A percentile compares a stretch with the other conserved stretches of the same genome.
These are phyloP conservation scores for Tethea ocularis DNA, from an alignment of 2,888 invertebrate species.

Conservation along the genomic window DNA sequence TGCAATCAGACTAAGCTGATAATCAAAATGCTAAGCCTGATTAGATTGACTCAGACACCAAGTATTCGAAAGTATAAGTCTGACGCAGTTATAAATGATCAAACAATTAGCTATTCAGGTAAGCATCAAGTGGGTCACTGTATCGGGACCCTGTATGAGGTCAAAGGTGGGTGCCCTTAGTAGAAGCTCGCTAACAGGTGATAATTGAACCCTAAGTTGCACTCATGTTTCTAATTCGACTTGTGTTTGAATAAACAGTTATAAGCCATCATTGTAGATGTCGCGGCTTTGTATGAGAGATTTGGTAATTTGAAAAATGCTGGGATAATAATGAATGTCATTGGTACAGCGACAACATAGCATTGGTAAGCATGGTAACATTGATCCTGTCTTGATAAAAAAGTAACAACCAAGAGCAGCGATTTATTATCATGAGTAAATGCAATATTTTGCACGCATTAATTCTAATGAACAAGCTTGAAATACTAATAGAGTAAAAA, in stretches of 20 bases:
- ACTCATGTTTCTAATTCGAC: slow-evolving; percentile 65
- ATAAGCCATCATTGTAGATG: slow-evolving; percentile 39
- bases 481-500: no score
- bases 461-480: neutral
- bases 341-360: no score
- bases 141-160: slow-evolving; percentile 55
- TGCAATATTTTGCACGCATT: neutral
- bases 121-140: slow-evolving; percentile 52
- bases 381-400: neutral
- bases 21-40: neutral
- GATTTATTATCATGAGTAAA: neutral
- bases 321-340: neutral
- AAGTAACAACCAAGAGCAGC: neutral
- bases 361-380: no score
- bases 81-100: slow-evolving; percentile 2
- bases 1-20: neutral
- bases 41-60: slow-evolving; percentile 1
- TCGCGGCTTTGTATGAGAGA: slow-evolving; percentile 18
- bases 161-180: slow-evolving; percentile 63
- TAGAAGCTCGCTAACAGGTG: slow-evolving; percentile 57
- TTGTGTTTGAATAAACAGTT: slow-evolving; percentile 58
- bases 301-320: slow-evolving; percentile 9
- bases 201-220: slow-evolving; percentile 70
- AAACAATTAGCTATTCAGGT: slow-evolving; percentile 28
- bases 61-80: slow-evolving; percentile 4